Evolutionary conservation across 2,797 vertebrate species (phyloP).

Genomic region (Esox masquinongy): DNA sequence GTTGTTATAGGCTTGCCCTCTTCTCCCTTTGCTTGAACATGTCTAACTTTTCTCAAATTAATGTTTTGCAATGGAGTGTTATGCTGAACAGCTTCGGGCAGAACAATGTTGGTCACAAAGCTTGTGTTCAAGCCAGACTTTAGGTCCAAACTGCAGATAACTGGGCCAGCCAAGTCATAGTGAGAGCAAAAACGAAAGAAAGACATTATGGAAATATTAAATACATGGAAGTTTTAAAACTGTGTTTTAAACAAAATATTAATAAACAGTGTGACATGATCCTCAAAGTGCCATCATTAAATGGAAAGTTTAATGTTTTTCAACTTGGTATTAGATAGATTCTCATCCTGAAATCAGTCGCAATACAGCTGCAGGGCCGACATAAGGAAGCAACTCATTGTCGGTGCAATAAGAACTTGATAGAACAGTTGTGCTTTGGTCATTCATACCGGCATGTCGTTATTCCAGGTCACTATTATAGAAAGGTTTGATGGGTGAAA

Average conservation of each 20-base stretch:
- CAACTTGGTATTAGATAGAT: too few species aligned
- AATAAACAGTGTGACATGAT: background rate
- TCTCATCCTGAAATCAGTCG: too few species aligned
- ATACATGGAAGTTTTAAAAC: background rate
- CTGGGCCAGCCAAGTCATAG: conserved; percentile 23
- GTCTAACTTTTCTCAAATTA: background rate
- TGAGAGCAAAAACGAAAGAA: background rate
- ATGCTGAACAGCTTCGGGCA: background rate
- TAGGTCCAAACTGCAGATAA: conserved; percentile 22
- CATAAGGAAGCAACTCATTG: too few species aligned
- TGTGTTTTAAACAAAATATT: background rate
- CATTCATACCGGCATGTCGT: too few species aligned
- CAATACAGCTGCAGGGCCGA: too few species aligned
- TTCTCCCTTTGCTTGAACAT: background rate
- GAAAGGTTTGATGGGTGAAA: too few species aligned
- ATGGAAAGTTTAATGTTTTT: too few species aligned
- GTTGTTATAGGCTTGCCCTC: background rate
- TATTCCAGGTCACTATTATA: too few species aligned
- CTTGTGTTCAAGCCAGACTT: conserved; percentile 5
- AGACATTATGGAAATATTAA: background rate
- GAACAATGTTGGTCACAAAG: background rate
- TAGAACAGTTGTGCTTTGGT: too few species aligned
- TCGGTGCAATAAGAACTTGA: too few species aligned
- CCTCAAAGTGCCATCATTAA: too few species aligned
- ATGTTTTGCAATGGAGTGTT: too few species aligned